Evolutionary conservation across 2,797 vertebrate species (phyloP), one percentile per base, ranked within the genome.

Genomic region (Mallotus villosus): DNA sequence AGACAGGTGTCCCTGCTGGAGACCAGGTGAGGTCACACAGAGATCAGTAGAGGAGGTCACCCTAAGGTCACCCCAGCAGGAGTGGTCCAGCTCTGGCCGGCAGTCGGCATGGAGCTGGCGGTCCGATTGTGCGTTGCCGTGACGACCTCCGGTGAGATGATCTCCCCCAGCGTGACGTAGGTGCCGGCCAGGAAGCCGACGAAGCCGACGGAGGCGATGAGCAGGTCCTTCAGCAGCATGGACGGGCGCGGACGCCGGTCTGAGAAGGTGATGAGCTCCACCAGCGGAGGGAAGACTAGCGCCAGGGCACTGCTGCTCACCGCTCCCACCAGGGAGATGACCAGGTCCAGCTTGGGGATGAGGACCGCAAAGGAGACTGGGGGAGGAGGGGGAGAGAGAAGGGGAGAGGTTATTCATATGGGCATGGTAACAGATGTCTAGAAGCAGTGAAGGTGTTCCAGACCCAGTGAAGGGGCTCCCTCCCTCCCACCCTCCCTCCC

Each of bases 251-350:
- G 63, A 57, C 86, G 90, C 61, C 94, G 93, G 78, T 91, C 90
- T 75, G 91, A 92, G 74, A 92, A 93, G 0, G 92, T 94, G 68
- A 96, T 84, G 25, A 95, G 93, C 86, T 96, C 95, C 63, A 96
- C 90, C 68, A 95, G 74, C 0, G 95, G 95, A 0, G 95, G 95
- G 3, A 96, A 85, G 85, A 96, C 88, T 51, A 96, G 90, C 4
- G 95, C 94, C 78, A 96, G 78, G 0, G 95, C 93, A 66, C 94
- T 95, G 86, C 95, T 96, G 90, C 94, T 95, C 72, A 96, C 92
- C 0, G 95, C 95, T 2, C 95, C 95, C 0, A 96, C 93, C 0
- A 96, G 89, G 17, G 95, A 94, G 82, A 96, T 96, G 59, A 95
- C 95, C 64, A 96, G 84, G 83, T 96, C 95, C 7, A 96, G 87